A percentile compares a stretch with the other conserved stretches of the same genome.
phyloP scores from a whole-genome alignment of 2,113 vertebrate genomes.

The Girardinichthys multiradiatus region DNA sequence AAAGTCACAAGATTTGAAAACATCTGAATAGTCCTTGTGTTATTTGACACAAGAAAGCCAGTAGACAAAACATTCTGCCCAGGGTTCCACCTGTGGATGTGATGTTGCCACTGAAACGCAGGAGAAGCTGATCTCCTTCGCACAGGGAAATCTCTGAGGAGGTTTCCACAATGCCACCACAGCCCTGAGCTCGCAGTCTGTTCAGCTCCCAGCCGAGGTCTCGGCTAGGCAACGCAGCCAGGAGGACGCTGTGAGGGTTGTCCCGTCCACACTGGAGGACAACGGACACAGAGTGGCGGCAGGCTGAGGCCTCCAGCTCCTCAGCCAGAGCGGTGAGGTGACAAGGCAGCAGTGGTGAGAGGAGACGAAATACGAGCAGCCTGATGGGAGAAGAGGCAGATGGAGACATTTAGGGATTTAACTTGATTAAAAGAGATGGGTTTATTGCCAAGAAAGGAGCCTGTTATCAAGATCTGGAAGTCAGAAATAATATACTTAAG shows the following conservation, averaged over 20 bases:
- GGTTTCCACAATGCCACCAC: slow-evolving; percentile 77
- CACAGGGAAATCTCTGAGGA: slow-evolving; percentile 80
- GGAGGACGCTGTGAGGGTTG: slow-evolving; percentile 70
- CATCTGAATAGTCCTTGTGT: too few relatives aligned
- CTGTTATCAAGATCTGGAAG: slow-evolving; percentile 16
- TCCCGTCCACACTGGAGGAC: slow-evolving; percentile 76
- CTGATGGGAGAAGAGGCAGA: slow-evolving; percentile 56
- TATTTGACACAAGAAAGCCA: neutral
- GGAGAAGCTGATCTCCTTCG: slow-evolving; percentile 87
- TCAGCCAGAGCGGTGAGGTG: slow-evolving; percentile 79
- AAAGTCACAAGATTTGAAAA: neutral
- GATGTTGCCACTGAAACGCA: slow-evolving; percentile 88
- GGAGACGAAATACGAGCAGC: slow-evolving; percentile 82
- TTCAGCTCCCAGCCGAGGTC: slow-evolving; percentile 79
- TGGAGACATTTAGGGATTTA: neutral
- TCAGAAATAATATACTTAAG: slow-evolving; percentile 40
- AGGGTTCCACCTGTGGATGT: slow-evolving; percentile 78
- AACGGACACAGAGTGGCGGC: slow-evolving; percentile 73
- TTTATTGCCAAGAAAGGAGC: slow-evolving; percentile 18
- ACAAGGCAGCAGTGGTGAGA: slow-evolving; percentile 66
- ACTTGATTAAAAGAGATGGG: slow-evolving; percentile 22
- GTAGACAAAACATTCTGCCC: neutral
- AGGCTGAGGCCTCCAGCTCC: slow-evolving; percentile 79
- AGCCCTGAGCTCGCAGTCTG: slow-evolving; percentile 74
- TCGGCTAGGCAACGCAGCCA: slow-evolving; percentile 79